These are phyloP conservation scores for Sinelater perroti DNA, from an alignment of 2,888 invertebrate genomes.

Conservation along the genomic window DNA sequence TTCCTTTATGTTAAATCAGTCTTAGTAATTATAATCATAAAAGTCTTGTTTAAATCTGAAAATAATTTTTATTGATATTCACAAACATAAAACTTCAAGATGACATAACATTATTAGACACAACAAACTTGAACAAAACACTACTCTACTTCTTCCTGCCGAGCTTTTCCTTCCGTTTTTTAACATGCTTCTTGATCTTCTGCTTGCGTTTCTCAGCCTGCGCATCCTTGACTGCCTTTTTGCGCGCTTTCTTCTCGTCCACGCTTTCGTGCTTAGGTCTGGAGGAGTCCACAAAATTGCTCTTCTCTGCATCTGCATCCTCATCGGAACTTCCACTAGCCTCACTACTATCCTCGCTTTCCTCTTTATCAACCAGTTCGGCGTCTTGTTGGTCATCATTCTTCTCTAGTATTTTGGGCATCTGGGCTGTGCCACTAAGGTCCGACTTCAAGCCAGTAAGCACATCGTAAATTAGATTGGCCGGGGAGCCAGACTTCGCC, in stretches of 20 bases:
- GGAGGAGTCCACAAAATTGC: conserved; percentile 70
- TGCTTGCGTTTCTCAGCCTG: conserved; percentile 87
- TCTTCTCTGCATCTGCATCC: conserved; percentile 53
- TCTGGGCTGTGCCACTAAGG: conserved; percentile 74
- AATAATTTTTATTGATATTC: too few relatives aligned
- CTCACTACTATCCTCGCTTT: conserved; percentile 47
- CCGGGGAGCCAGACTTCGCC: conserved; percentile 76
- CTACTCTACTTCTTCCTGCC: conserved; percentile 59
- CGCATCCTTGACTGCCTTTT: conserved; percentile 87
- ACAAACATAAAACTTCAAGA: too few relatives aligned
- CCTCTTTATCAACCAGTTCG: conserved; percentile 52
- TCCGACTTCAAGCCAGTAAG: conserved; percentile 85
- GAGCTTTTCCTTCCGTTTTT: conserved; percentile 84
- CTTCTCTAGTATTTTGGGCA: conserved; percentile 70
- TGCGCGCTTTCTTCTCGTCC: conserved; percentile 83
- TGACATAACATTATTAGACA: too few relatives aligned
- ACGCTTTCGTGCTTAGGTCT: conserved; percentile 83
- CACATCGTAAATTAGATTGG: conserved; percentile 84
- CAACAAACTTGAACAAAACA: too few relatives aligned
- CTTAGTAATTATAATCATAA: too few relatives aligned
- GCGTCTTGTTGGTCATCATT: conserved; percentile 50
- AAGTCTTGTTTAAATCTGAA: too few relatives aligned
- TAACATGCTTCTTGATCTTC: conserved; percentile 93
- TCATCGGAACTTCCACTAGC: conserved; percentile 54
- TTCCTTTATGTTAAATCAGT: too few relatives aligned